A percentile compares a stretch with the other conserved stretches of the same genome.
phyloP scores from a whole-genome alignment of 35 echinoderm and acorn worm species.

The Eucidaris tribuloides region DNA sequence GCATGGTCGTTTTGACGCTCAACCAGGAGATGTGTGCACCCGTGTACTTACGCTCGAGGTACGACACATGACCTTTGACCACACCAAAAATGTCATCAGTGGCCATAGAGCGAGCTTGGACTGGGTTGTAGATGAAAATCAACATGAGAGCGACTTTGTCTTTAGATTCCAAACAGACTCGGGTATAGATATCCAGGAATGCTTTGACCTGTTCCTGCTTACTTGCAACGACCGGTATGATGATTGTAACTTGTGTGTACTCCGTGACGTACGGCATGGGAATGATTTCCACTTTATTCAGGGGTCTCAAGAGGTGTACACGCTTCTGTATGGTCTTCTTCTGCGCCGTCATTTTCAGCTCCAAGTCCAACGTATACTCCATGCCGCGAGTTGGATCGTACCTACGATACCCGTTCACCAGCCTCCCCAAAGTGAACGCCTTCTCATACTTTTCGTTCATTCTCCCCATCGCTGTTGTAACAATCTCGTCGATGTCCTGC shows the following conservation, averaged over 20 bases:
- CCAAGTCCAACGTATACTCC: constrained; percentile 97
- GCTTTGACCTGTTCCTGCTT: constrained; percentile 83
- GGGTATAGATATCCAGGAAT: constrained; percentile 80
- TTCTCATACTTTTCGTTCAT: constrained; percentile 89
- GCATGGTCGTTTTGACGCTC: constrained; percentile 83
- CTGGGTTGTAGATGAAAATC: constrained; percentile 90
- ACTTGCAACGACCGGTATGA: constrained; percentile 67
- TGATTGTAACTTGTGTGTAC: constrained; percentile 73
- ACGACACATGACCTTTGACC: constrained; percentile 67
- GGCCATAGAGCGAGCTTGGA: constrained; percentile 73
- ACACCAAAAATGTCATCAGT: constrained; percentile 83
- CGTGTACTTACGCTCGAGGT: constrained; percentile 67
- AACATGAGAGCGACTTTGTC: constrained; percentile 92
- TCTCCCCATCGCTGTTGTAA: constrained; percentile 75
- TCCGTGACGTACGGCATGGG: constrained; percentile 98
- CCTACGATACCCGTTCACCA: constrained; percentile 93
- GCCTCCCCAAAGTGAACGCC: constrained; percentile 66
- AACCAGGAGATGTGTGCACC: constrained; percentile 87
- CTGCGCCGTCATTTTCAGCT: constrained; percentile 69
- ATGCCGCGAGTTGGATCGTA: constrained; percentile 93
- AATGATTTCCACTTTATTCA: constrained; percentile 90
- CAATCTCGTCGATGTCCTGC: constrained; percentile 88
- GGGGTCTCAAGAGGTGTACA: constrained; percentile 77
- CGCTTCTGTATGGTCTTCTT: constrained; percentile 90
- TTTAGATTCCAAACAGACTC: constrained; percentile 76